These are phyloP conservation scores for Champsocephalus gunnari DNA, from an alignment of 2,797 vertebrate species.

Conservation along the genomic window DNA sequence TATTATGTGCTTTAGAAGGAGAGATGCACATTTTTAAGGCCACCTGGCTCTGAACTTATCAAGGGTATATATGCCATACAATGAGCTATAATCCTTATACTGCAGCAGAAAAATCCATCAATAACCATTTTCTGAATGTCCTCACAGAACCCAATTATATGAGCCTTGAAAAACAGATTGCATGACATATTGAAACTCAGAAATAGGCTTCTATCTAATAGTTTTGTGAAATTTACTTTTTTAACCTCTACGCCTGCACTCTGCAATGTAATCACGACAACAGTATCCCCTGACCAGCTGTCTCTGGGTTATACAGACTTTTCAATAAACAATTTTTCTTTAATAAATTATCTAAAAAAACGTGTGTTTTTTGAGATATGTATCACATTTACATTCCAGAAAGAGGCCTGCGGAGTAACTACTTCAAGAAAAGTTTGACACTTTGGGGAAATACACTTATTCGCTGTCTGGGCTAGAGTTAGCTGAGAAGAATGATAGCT, in stretches of 20 bases:
- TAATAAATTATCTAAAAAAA: constrained; percentile 9
- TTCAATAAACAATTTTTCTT: constrained; percentile 20
- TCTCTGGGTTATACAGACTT: constrained; percentile 10
- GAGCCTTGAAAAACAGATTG: constrained; percentile 51
- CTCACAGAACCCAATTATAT: constrained; percentile 59
- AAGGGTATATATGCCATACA: constrained; percentile 41
- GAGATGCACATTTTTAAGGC: constrained; percentile 50
- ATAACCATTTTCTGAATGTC: constrained; percentile 55
- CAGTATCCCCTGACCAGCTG: constrained; percentile 10
- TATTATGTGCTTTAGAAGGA: constrained; percentile 49
- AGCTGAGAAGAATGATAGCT: not conserved
- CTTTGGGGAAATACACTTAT: not conserved
- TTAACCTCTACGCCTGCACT: constrained; percentile 24
- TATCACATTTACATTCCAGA: not conserved
- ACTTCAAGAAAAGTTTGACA: not conserved
- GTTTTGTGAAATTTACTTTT: constrained; percentile 40
- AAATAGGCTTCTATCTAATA: constrained; percentile 29
- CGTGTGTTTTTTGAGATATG: constrained; percentile 16
- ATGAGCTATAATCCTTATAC: constrained; percentile 65
- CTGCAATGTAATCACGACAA: constrained; percentile 19
- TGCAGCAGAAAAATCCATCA: constrained; percentile 63
- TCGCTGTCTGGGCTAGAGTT: not conserved
- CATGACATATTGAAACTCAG: constrained; percentile 36
- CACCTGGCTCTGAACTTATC: constrained; percentile 59
- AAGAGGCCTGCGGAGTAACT: not conserved